A percentile compares a stretch with the other conserved stretches of the same genome.
These are phyloP conservation scores for Lepidotrigona ventralis DNA, from an alignment of 1,140 invertebrate species.

Conservation along the genomic window DNA sequence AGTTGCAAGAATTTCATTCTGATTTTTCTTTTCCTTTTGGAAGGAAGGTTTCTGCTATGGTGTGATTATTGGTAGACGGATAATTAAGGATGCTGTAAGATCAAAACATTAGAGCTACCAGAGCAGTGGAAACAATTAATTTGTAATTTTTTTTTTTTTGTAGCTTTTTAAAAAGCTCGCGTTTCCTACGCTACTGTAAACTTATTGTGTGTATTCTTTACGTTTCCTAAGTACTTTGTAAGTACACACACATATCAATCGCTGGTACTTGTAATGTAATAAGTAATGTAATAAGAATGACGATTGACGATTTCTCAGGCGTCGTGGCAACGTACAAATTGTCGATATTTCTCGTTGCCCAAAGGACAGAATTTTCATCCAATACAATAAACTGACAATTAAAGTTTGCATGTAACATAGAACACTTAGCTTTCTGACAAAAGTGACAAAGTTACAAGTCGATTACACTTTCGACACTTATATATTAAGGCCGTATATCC, in stretches of 20 bases:
- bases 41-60: neutral
- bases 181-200: too few species aligned
- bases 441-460: neutral
- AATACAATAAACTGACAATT: neutral
- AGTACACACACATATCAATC: too few species aligned
- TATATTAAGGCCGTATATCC: neutral
- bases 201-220: too few species aligned
- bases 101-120: neutral
- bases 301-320: neutral
- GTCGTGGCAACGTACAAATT: slow-evolving; percentile 35
- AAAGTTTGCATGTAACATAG: neutral
- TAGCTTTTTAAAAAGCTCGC: too few species aligned
- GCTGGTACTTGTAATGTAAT: too few species aligned
- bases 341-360: slow-evolving; percentile 18
- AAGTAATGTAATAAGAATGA: too few species aligned
- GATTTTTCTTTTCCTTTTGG: neutral
- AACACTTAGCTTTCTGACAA: neutral
- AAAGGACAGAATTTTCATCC: neutral
- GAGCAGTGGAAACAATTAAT: too few species aligned
- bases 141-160: too few species aligned
- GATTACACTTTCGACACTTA: neutral
- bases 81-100: too few species aligned
- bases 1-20: too few species aligned
- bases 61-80: neutral
- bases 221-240: too few species aligned